These are phyloP conservation scores for Aleiodes leptofemur DNA, from an alignment of 2,888 invertebrate genomes.

Conservation along the genomic window DNA sequence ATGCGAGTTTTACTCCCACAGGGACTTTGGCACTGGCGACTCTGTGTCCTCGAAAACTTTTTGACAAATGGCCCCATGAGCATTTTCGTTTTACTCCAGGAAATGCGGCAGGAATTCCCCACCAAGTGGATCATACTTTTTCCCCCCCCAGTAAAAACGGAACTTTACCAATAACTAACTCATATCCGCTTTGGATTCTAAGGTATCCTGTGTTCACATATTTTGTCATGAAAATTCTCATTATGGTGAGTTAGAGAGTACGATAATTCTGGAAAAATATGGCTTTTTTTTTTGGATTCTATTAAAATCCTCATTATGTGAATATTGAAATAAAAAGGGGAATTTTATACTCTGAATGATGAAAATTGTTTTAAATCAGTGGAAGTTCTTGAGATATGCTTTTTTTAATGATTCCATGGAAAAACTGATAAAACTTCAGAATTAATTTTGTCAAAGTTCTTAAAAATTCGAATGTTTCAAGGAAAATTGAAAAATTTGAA, in stretches of 20 bases:
- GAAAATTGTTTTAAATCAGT: no score
- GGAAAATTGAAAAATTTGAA: no score
- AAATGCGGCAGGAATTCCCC: slow-evolving; percentile 51
- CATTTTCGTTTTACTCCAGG: slow-evolving; percentile 43
- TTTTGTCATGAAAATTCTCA: neutral
- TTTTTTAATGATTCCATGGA: no score
- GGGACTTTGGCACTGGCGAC: slow-evolving; percentile 26
- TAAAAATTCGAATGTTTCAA: no score
- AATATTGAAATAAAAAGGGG: neutral
- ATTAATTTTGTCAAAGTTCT: no score
- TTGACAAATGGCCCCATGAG: slow-evolving; percentile 53
- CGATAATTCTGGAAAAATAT: slow-evolving; percentile 2
- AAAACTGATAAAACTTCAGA: no score
- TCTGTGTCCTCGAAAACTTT: slow-evolving; percentile 38
- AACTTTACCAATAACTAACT: slow-evolving; percentile 28
- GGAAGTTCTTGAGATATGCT: no score
- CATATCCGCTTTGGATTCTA: neutral
- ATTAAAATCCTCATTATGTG: neutral
- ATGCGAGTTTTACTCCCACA: slow-evolving; percentile 18
- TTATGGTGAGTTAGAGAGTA: neutral
- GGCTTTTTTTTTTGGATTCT: neutral
- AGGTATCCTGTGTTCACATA: slow-evolving; percentile 8
- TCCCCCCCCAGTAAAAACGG: neutral
- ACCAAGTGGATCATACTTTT: slow-evolving; percentile 57
- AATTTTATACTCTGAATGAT: no score